Conservation (phyloP, 2,113 vertebrate species). For the Corythaixoides concolor region DNA sequence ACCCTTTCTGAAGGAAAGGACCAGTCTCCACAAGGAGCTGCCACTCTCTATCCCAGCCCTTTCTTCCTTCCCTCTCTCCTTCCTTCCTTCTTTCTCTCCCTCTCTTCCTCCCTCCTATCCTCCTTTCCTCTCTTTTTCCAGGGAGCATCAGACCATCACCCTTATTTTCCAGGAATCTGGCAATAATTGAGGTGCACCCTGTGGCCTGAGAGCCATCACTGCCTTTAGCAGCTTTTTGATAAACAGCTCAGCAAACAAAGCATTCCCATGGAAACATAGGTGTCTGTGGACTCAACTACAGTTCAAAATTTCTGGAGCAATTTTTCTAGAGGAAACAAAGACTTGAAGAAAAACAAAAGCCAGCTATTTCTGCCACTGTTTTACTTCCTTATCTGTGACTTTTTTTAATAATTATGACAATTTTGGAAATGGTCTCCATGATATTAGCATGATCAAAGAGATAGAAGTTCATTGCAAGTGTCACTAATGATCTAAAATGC, state of each 20-base stretch:
- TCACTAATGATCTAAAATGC: not conserved
- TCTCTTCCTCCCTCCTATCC: too few species aligned
- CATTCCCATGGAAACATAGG: not conserved
- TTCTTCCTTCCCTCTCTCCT: too few species aligned
- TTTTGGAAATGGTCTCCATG: not conserved
- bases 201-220: not conserved
- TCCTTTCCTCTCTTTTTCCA: not conserved
- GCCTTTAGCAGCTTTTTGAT: not conserved
- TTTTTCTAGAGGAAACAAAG: not conserved
- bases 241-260: not conserved
- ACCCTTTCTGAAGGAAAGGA: not conserved
- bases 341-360: not conserved
- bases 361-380: not conserved
- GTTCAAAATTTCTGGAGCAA: slow-evolving; percentile 23
- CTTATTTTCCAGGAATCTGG: not conserved
- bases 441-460: not conserved
- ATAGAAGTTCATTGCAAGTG: not conserved
- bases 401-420: not conserved
- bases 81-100: too few species aligned
- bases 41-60: not conserved
- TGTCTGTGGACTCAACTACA: not conserved
- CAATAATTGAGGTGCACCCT: not conserved
- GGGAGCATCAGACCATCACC: not conserved
- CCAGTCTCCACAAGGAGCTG: not conserved
- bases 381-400: not conserved